Base-by-base conservation (phyloP, 2,888 invertebrate species). In the Mechanitis messenoides region DNA sequence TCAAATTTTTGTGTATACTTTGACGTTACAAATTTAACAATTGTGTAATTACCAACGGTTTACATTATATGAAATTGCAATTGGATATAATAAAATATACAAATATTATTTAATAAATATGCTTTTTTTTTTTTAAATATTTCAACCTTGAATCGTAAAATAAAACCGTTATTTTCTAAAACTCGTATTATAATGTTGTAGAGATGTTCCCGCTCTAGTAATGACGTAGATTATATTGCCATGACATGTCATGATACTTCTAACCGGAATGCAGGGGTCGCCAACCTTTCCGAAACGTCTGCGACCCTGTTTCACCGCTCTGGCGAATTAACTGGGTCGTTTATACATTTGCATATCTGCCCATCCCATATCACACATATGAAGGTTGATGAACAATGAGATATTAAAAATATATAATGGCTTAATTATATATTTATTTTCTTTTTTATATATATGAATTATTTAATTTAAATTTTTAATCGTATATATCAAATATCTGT, bases 231-330 rank as follows among this genome's bases (percentile, higher is more conserved):
- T 68, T 72, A 70, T 69, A 74, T 69, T 60, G 68, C 61, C 68
- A 68, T 73, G 73, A 72, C 73, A 73, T 71, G 68, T 64, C 76
- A 82, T 83, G 82, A 84, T 80, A 76, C 75, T 68, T 68, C 66
- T 76, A 83, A 83, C 81, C 84, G 83, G 83, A 82, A 79, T 85
- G 77, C 74, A 54, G 66, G 76, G 86, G 87, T 87, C 89, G 79
- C 76, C 85, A 81, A 88, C 88, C 87, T 85, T 83, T 76, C 68
- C 76, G 68, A 79, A 79, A 77, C 79, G 82, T 83, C 83, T 83
- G 79, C 77, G 85, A 76, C 85, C 83, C 80, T 84, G 81, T 84
- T 85, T 69, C 65, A 72, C 71, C 72, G 74, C 80, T 81, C 80
- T 83, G 80, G 80, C 80, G 56, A 63, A 31, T 71, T 61, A 80